Evolutionary conservation across 2,797 vertebrate genomes (phyloP).

Genomic region (Cyclopterus lumpus): DNA sequence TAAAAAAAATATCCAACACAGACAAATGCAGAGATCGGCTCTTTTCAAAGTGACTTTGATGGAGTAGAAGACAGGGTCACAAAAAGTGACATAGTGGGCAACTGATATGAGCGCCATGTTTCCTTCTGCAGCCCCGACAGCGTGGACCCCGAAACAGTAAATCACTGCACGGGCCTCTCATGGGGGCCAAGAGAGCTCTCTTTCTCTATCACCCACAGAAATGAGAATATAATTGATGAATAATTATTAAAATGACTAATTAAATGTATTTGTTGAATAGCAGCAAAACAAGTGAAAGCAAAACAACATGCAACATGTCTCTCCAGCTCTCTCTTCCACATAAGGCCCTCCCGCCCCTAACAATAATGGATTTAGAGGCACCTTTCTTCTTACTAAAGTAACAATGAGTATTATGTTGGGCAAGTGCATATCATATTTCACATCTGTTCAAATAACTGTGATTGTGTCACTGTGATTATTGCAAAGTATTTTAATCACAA

Average conservation of each 20-base stretch:
- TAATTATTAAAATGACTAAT: too few species aligned
- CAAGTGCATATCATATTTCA: not conserved
- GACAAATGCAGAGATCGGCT: slow-evolving; percentile 22
- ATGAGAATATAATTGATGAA: too few species aligned
- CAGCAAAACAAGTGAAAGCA: too few species aligned
- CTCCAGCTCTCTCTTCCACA: too few species aligned
- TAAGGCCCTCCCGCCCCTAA: too few species aligned
- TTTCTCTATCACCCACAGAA: too few species aligned
- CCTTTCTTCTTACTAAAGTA: not conserved
- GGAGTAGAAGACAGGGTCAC: slow-evolving; percentile 55
- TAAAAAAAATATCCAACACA: too few species aligned
- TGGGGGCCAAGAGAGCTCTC: too few species aligned
- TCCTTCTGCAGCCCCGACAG: not conserved
- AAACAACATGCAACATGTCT: too few species aligned
- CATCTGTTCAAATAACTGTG: not conserved
- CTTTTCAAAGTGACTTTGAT: slow-evolving; percentile 40
- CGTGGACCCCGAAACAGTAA: not conserved
- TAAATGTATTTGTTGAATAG: too few species aligned
- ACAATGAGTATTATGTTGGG: too few species aligned
- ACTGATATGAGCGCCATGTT: not conserved
- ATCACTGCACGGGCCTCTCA: slow-evolving; percentile 12
- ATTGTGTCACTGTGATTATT: not conserved
- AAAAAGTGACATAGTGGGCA: slow-evolving; percentile 58
- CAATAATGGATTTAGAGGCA: not conserved
- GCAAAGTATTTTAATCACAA: not conserved